phyloP scores from a whole-genome alignment of 2,888 invertebrate genomes.

The Troides aeacus region DNA sequence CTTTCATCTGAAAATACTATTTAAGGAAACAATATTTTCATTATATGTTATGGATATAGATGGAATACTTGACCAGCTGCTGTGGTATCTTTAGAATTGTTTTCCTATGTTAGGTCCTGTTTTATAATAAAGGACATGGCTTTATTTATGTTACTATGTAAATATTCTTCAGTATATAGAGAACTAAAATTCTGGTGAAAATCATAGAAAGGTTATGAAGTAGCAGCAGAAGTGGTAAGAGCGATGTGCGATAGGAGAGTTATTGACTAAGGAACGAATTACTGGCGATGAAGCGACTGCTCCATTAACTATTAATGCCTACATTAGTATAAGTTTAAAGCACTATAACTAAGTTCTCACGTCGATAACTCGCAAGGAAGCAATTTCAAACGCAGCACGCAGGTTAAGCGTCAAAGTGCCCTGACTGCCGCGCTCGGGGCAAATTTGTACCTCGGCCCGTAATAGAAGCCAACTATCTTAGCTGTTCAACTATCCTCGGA shows the following conservation, averaged over 20 bases:
- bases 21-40: background rate
- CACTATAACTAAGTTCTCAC: slow-evolving; percentile 8
- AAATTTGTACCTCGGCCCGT: slow-evolving; percentile 51
- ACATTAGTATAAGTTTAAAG: background rate
- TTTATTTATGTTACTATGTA: too few relatives aligned
- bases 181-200: too few relatives aligned
- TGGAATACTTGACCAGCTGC: background rate
- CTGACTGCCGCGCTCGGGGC: slow-evolving; percentile 46
- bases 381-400: slow-evolving; percentile 43
- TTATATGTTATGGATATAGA: background rate
- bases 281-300: background rate
- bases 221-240: too few relatives aligned
- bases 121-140: too few relatives aligned
- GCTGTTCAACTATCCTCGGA: slow-evolving; percentile 40
- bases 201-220: too few relatives aligned
- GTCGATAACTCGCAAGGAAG: slow-evolving; percentile 22
- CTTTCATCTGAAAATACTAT: background rate
- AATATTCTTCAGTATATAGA: too few relatives aligned
- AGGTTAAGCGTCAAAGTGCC: slow-evolving; percentile 53
- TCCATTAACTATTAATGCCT: background rate
- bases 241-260: too few relatives aligned
- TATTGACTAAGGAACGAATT: too few relatives aligned
- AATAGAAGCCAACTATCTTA: slow-evolving; percentile 42
- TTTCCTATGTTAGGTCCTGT: background rate
- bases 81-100: background rate